Evolutionary conservation across 2,113 vertebrate genomes (phyloP), one percentile per base, ranked within the genome.

Genomic region (Caretta caretta): DNA sequence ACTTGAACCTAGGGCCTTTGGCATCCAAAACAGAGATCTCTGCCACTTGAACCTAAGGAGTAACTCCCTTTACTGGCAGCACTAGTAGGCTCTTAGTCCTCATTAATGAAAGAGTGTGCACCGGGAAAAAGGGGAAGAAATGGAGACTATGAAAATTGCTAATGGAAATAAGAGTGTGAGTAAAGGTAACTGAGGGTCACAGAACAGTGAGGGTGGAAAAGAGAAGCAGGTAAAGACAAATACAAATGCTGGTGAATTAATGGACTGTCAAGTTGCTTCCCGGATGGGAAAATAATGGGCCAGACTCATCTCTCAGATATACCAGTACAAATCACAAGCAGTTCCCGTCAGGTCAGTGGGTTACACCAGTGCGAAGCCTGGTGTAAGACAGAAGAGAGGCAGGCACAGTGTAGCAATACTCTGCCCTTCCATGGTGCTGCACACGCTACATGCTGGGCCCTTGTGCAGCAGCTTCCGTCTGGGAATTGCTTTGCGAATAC

Each of bases 301-400:
- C 31, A 65, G 29, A 65, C 35, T 65, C 13, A 17, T 65, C 31
- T 31, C 59, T 65, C 62, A 20, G 62, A n/a, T n/a, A 69, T 4
- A 69, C 62, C 16, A 19, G 8, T 69, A 69, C 12, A 65, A n/a
- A n/a, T 69, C 14, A 8, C 14, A 19, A 69, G 62, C 5, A 16
- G 29, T 31, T 62, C 59, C 59, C 14, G 3, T 31, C 29, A 62
- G 31, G 59, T 35, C 62, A 69, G 2, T n/a, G 62, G 35, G 6
- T 1, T 31, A 20, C 69, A 27, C 38, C 24, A 31, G 78, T 27
- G 38, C 3, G 62, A 35, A 69, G 62, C 7, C 62, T 35, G 31
- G 16, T 9, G 62, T 4, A 35, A 16, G 53, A 0, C 5, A 1
- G 3, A 13, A 84, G 54, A 48, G n/a, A 42, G 19, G 5, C 38